phyloP scores from a whole-genome alignment of 2,888 invertebrate species.

The Baccha elongata region DNA sequence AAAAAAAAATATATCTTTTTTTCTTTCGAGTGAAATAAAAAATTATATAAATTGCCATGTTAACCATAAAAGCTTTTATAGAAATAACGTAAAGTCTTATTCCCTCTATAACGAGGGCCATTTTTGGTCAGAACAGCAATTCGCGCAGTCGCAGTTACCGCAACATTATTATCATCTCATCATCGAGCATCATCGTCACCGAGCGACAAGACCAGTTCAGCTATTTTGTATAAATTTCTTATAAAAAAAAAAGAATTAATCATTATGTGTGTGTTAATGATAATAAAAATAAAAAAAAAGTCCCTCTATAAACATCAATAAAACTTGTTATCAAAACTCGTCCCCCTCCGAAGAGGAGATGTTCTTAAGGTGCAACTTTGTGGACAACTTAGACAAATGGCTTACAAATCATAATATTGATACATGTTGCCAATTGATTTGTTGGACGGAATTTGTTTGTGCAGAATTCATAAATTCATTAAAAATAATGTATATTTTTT shows the following conservation, averaged over 20 bases:
- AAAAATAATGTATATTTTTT: constrained; percentile 11
- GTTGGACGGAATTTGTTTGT: constrained; percentile 18
- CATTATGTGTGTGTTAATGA: constrained; percentile 2
- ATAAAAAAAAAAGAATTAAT: constrained; percentile 28
- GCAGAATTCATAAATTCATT: constrained; percentile 11
- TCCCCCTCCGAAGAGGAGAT: constrained; percentile 36
- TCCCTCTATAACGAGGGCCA: constrained; percentile 64
- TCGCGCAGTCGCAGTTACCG: constrained; percentile 34
- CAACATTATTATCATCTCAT: constrained; percentile 41
- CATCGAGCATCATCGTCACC: constrained; percentile 44
- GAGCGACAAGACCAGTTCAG: constrained; percentile 71
- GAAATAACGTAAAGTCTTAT: constrained; percentile 58
- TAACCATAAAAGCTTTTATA: constrained; percentile 37
- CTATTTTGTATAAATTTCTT: constrained; percentile 55
- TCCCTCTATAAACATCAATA: constrained; percentile 33
- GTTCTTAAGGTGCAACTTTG: constrained; percentile 66
- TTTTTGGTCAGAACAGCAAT: constrained; percentile 50
- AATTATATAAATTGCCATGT: constrained; percentile 38
- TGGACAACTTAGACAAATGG: constrained; percentile 66
- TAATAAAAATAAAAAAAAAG: constrained; percentile 17
- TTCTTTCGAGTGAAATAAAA: neutral
- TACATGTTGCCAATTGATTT: constrained; percentile 65
- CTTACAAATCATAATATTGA: constrained; percentile 64
- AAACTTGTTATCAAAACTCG: constrained; percentile 58
- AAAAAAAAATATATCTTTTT: constrained; percentile 10